Evolutionary conservation across 2,888 invertebrate genomes (phyloP).

Genomic region (Mythimna pallens): DNA sequence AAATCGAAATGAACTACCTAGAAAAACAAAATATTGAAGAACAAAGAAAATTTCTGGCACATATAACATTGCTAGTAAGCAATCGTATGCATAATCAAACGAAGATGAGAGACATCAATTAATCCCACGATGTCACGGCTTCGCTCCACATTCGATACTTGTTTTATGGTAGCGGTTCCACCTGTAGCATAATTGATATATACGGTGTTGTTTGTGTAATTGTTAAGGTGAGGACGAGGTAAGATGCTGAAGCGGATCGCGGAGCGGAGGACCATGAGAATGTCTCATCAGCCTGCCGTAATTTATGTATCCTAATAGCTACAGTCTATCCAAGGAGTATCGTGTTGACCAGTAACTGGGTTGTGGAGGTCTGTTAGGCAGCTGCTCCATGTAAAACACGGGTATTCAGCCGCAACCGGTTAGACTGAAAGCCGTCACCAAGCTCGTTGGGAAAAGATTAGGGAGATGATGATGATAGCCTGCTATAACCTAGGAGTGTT

Average conservation of each 20-base stretch:
- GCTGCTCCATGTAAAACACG: too few relatives aligned
- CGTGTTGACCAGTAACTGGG: too few relatives aligned
- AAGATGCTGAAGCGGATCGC: conserved; percentile 39
- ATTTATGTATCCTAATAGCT: too few relatives aligned
- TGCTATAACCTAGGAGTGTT: too few relatives aligned
- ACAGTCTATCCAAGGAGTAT: too few relatives aligned
- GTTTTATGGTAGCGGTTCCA: conserved; percentile 28
- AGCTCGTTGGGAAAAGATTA: too few relatives aligned
- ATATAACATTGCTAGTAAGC: background rate
- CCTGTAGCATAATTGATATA: conserved; percentile 15
- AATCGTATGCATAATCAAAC: background rate
- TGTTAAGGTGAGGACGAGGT: conserved; percentile 13
- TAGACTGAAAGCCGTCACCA: too few relatives aligned
- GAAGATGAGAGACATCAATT: conserved; percentile 38
- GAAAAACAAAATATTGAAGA: background rate
- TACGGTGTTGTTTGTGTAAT: conserved; percentile 52
- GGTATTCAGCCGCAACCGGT: too few relatives aligned
- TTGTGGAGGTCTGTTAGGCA: too few relatives aligned
- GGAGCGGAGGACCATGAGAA: background rate
- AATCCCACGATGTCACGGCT: conserved; percentile 37
- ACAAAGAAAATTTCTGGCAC: background rate
- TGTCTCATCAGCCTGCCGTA: too few relatives aligned
- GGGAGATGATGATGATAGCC: too few relatives aligned
- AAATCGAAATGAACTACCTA: background rate
- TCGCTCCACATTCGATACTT: conserved; percentile 47